Base-by-base conservation (phyloP, 2,797 vertebrate species). In the Hydrolagus colliei region DNA sequence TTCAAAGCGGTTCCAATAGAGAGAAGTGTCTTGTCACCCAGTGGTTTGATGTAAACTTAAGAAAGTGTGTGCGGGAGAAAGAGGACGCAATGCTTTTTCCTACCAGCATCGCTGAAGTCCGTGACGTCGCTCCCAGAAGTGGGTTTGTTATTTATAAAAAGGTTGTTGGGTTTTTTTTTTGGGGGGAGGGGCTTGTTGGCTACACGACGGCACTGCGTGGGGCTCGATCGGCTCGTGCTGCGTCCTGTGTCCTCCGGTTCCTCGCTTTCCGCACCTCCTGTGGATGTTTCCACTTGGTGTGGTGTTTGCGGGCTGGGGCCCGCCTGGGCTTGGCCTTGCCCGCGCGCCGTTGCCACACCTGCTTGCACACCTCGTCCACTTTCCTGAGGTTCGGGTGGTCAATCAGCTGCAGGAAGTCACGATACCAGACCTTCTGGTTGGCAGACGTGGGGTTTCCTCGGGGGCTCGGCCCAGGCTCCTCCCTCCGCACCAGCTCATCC, bases 361-460 rank as follows among this genome's bases (percentile, higher is more conserved):
- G 94, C 91, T 96, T 95, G 16, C 98, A 99, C 86, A 96, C 95
- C 88, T 96, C 95, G 89, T 96, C 96, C 0, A 94, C 88, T 0
- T 93, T 91, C 87, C 92, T 96, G 73, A 96, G 89, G 27, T 97
- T 96, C 0, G 97, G 96, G 2, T 96, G 97, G 88, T 99, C 97
- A 88, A 98, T 95, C 88, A 99, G 91, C 91, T 97, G 96, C 92
- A 99, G 95, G 90, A 99, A 98, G 93, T 99, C 97, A 86, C 93
- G 93, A 91, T 98, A 99, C 98, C 98, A 99, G 82, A 97, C 92
- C 90, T 96, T 96, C 87, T 92, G 96, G 85, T 94, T 92, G 13
- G 93, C 89, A 86, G 87, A 63, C 2, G 90, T 71, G 22, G 41
- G 59, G 18, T 12, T 87, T 0, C 88, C 14, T 20, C 88, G 59